These are phyloP conservation scores for Bruchidius siliquastri DNA, from an alignment of 2,888 invertebrate species.

Conservation along the genomic window DNA sequence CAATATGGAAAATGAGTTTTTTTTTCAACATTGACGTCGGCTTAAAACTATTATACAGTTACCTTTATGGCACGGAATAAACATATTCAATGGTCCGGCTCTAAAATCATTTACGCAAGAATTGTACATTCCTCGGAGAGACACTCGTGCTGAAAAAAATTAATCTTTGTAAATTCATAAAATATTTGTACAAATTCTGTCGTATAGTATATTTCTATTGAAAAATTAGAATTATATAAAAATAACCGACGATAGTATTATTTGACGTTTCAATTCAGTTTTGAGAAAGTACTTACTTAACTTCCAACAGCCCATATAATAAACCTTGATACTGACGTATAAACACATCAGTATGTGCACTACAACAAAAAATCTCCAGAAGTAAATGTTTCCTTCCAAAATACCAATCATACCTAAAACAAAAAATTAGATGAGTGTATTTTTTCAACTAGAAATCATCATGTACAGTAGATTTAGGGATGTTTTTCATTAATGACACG, in stretches of 20 bases:
- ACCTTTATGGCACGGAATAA: constrained; percentile 48
- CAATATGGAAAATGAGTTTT: too few species aligned
- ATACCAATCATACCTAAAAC: constrained; percentile 61
- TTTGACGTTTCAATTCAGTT: too few species aligned
- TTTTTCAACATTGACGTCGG: too few species aligned
- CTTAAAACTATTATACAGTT: constrained; percentile 4
- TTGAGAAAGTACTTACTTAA: constrained; percentile 51
- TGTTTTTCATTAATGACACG: too few species aligned
- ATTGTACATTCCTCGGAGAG: constrained; percentile 33
- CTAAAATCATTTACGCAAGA: constrained; percentile 42
- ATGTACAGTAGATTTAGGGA: too few species aligned
- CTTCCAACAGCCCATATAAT: constrained; percentile 70
- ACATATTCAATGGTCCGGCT: constrained; percentile 43
- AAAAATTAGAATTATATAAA: too few species aligned
- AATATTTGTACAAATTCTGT: too few species aligned
- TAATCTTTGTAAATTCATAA: background rate
- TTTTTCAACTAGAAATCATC: too few species aligned
- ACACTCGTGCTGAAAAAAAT: constrained; percentile 33
- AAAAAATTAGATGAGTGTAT: constrained; percentile 1
- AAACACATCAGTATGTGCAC: constrained; percentile 64
- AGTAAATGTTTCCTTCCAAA: constrained; percentile 57
- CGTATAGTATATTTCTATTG: too few species aligned
- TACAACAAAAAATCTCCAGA: constrained; percentile 70
- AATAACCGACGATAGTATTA: too few species aligned
- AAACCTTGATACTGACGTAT: constrained; percentile 64